Evolutionary conservation across 2,888 invertebrate species (phyloP), one percentile per base, ranked within the genome.

Genomic region (Mythimna albipuncta): DNA sequence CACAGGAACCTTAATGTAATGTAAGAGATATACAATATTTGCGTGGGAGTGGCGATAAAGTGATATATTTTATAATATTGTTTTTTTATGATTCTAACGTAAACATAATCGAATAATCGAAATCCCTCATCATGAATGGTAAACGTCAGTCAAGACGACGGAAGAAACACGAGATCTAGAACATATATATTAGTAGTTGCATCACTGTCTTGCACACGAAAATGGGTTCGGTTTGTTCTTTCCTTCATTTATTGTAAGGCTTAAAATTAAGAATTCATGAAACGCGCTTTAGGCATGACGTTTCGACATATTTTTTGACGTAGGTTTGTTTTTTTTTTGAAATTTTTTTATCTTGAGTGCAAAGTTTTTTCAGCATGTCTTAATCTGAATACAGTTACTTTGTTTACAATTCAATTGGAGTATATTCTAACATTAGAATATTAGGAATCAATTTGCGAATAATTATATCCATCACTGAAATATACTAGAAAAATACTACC

Each of bases 11-110:
- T 84, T 85, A 86, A 86, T 82, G 81, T 85, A 72, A 73, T 89
- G 76, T 55, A 55, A 47, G 78, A 84, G 87, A 87, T 89, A 88
- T 81, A 74, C 76, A 84, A 82, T 83, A 80, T 88, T 85, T 79
- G 90, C 85, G 93, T 93, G 86, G 93, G 93, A 75, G 91, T 83
- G 75, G 52, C 79, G 91, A 92, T 92, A 92, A 89, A 75, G 72
- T 72, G 64, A 76, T 83, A 84, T 81, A 75, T 62, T 68, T 55
- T 21, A 52, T 71, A 69, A 59, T 72, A 58, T 35, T 74, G 47
- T 76, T 62, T 69, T 65, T 72, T 41, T 64, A 52, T 13, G 81
- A 64, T 69, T 67, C 19, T 69, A 79, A 68, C 57, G 66, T 68
- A 80, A 80, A 75, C 68, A 65, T 69, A 57, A 64, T 69, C 58